Conservation (phyloP, 2,888 invertebrate species). For the Falcaria lacertinaria region DNA sequence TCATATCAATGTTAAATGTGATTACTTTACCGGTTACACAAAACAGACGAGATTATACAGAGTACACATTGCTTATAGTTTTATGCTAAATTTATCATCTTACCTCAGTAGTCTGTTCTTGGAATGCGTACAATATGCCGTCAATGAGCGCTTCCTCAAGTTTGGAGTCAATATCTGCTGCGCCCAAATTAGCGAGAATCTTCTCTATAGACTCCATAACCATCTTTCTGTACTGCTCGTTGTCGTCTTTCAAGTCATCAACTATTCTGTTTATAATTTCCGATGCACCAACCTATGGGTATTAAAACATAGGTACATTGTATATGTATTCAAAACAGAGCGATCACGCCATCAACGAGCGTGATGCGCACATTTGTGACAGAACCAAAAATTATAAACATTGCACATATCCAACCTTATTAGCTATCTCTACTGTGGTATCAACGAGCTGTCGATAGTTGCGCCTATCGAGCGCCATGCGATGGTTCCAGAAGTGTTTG, state of each 20-base stretch:
- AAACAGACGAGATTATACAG: too few relatives aligned
- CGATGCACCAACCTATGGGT: constrained; percentile 91
- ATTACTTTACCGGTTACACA: too few relatives aligned
- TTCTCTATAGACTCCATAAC: constrained; percentile 99
- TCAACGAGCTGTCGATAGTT: constrained; percentile 99
- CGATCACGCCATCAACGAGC: too few relatives aligned
- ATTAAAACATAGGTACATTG: constrained; percentile 1
- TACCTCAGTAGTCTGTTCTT: constrained; percentile 99
- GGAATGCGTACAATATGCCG: constrained; percentile 99
- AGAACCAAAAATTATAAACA: too few relatives aligned
- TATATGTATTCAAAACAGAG: not conserved
- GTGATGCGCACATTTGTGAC: too few relatives aligned
- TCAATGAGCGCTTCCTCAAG: constrained; percentile 99
- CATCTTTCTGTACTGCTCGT: constrained; percentile 99
- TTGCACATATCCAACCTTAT: too few relatives aligned
- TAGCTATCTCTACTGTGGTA: constrained; percentile 99
- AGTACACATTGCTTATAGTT: too few relatives aligned
- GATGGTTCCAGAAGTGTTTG: constrained; percentile 99
- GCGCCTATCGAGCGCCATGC: constrained; percentile 98
- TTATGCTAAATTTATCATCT: constrained; percentile 6
- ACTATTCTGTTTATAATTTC: constrained; percentile 99
- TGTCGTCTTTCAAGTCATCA: constrained; percentile 99
- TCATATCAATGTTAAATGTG: not conserved
- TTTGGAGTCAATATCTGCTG: constrained; percentile 98
- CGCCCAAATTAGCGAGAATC: constrained; percentile 97